Conservation (phyloP, 2,113 vertebrate genomes). For the Heterochromis multidens region DNA sequence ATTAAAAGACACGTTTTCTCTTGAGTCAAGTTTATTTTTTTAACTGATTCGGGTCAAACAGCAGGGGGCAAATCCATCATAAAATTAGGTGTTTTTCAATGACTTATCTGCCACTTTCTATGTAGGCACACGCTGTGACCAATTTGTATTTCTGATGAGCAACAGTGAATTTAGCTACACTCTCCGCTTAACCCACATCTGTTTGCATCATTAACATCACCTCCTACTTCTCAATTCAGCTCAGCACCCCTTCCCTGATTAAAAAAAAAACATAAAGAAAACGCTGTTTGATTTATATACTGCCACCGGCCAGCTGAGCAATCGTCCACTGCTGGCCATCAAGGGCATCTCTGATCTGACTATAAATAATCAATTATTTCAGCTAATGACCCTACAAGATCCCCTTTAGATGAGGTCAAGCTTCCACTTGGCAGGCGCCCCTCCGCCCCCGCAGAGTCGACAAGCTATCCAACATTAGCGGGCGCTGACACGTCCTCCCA, state of each 20-base stretch:
- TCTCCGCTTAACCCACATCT: slow-evolving; percentile 6
- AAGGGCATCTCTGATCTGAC: slow-evolving; percentile 61
- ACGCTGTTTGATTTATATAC: slow-evolving; percentile 54
- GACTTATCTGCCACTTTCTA: background rate
- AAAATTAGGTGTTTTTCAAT: background rate
- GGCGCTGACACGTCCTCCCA: slow-evolving; percentile 35
- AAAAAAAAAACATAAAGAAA: slow-evolving; percentile 31
- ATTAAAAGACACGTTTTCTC: background rate
- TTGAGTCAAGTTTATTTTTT: background rate
- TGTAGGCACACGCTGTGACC: background rate
- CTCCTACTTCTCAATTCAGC: slow-evolving; percentile 32
- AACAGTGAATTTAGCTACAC: background rate
- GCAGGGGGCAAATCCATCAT: background rate
- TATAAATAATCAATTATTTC: slow-evolving; percentile 67
- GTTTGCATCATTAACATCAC: slow-evolving; percentile 18
- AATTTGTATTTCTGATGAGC: background rate
- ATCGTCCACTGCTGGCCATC: slow-evolving; percentile 37
- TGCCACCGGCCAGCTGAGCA: slow-evolving; percentile 14
- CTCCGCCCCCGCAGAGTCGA: slow-evolving; percentile 11
- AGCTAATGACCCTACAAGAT: slow-evolving; percentile 65
- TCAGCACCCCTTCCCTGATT: background rate
- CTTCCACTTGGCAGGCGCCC: slow-evolving; percentile 37
- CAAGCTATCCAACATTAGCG: slow-evolving; percentile 42
- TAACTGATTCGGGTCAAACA: background rate
- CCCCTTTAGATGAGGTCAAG: slow-evolving; percentile 55